A percentile compares a stretch with the other conserved stretches of the same genome.
Evolutionary conservation across 2,113 vertebrate species (phyloP).

Genomic region (Bombycilla garrulus): DNA sequence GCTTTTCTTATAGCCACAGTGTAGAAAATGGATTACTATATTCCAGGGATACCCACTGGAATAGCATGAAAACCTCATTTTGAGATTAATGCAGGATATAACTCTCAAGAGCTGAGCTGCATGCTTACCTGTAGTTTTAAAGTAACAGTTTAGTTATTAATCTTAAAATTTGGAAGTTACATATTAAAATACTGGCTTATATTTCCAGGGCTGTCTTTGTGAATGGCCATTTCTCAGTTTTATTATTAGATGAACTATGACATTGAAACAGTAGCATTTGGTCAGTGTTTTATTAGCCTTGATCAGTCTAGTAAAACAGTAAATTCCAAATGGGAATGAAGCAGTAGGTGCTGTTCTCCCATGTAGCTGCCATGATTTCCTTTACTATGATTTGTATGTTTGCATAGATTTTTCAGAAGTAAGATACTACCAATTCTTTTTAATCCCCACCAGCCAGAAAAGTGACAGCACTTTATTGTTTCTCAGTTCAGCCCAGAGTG

Average conservation of each 20-base stretch:
- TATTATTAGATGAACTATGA: background rate
- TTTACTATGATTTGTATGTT: background rate
- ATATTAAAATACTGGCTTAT: background rate
- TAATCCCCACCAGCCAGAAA: background rate
- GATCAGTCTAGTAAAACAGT: background rate
- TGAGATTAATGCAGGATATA: conserved; percentile 74
- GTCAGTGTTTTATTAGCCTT: background rate
- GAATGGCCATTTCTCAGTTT: background rate
- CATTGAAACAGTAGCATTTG: background rate
- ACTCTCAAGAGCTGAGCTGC: conserved; percentile 60
- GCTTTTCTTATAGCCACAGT: conserved; percentile 84
- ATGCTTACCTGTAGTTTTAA: conserved; percentile 41
- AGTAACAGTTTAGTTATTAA: background rate
- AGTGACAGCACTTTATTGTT: background rate
- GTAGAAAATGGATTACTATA: conserved; percentile 96
- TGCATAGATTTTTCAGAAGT: background rate
- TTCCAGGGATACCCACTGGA: conserved; percentile 78
- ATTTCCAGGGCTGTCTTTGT: background rate
- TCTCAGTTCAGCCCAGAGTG: fast-evolving
- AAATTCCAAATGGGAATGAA: background rate
- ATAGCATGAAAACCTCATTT: conserved; percentile 80
- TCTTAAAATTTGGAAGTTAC: conserved; percentile 13
- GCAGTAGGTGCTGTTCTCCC: background rate
- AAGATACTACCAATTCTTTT: background rate
- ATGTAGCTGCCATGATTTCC: background rate